Evolutionary conservation across 2,113 vertebrate genomes (phyloP), one percentile per base, ranked within the genome.

Genomic region (Diglossa brunneiventris): DNA sequence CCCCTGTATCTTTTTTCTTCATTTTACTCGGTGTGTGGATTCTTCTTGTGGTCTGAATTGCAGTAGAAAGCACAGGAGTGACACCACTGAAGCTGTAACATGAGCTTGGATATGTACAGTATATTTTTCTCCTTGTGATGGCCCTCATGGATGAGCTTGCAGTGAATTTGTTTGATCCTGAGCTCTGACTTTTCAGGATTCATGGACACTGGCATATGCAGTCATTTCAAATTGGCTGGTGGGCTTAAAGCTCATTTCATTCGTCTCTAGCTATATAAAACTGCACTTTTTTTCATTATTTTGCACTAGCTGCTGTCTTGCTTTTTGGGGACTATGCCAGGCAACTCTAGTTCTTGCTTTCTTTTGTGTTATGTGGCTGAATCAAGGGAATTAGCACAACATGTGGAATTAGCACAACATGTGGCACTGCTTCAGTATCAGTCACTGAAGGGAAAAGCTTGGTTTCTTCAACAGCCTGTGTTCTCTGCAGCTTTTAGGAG

Each of bases 91-190:
- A 70, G 42, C 17, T 86, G 35, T 27, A 52, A 37, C 2, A 2
- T 28, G 30, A 69, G 17, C 31, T 24, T 62, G 37, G 24, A 26
- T 17, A 49, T 0, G 0, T 50, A 22, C 0, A 46, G 13, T 15
- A 1, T 31, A 26, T 63, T 63, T 80, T 88, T 11, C 23, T 53
- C 16, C 22, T 61, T 53, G 18, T 68, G 41, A 52, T 20, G 11
- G 28, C 9, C 3, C 28, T 72, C 68, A 31, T 0, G 3, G 47
- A 35, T 42, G 46, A 86, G 53, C 18, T 44, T 13, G 21, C 37
- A 76, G 12, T 11, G 39, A 55, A 21, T 59, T 27, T 24, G 13
- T 8, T 64, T 0, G 0, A 58, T 62, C 22, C 33, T 30, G 9
- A 0, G 0, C 53, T 68, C 49, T 41, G 44, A 52, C 37, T 83